Percentiles rank a stretch among this genome's conserved stretches.
These are phyloP conservation scores for Muraenolepis orangiensis DNA, from an alignment of 2,797 vertebrate species.

Conservation along the genomic window DNA sequence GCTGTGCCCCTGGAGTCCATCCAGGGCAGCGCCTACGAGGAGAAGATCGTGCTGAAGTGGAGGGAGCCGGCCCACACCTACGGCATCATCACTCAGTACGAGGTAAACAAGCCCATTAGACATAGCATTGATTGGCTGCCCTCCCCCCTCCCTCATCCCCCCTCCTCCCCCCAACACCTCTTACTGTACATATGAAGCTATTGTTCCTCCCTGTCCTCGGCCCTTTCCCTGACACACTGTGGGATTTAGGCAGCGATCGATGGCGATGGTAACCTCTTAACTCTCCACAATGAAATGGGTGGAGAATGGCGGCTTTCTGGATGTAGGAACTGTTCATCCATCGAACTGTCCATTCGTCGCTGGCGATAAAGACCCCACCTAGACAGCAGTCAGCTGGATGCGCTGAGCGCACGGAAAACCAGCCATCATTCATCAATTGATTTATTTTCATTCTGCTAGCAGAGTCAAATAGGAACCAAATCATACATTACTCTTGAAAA, in stretches of 20 bases:
- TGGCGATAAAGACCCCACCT: no score
- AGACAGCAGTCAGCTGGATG: no score
- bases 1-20: constrained; percentile 92
- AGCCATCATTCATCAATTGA: not conserved
- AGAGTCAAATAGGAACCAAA: not conserved
- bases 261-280: no score
- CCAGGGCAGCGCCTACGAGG: constrained; percentile 94
- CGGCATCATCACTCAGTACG: constrained; percentile 92
- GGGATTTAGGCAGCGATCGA: not conserved
- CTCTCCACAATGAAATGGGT: no score
- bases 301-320: no score
- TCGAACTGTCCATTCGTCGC: no score
- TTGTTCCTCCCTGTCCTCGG: not conserved
- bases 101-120: constrained; percentile 73
- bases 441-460: not conserved
- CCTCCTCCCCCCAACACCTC: no score
- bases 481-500: not conserved
- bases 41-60: constrained; percentile 97
- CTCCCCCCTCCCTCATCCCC: not conserved
- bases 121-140: no score
- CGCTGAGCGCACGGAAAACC: not conserved
- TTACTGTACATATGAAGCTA: constrained; percentile 1
- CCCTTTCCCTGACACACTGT: not conserved
- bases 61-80: constrained; percentile 91
- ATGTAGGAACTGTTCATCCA: no score